Evolutionary conservation across 2,113 vertebrate genomes (phyloP), one percentile per base, ranked within the genome.

Genomic region (Sialia sialis): DNA sequence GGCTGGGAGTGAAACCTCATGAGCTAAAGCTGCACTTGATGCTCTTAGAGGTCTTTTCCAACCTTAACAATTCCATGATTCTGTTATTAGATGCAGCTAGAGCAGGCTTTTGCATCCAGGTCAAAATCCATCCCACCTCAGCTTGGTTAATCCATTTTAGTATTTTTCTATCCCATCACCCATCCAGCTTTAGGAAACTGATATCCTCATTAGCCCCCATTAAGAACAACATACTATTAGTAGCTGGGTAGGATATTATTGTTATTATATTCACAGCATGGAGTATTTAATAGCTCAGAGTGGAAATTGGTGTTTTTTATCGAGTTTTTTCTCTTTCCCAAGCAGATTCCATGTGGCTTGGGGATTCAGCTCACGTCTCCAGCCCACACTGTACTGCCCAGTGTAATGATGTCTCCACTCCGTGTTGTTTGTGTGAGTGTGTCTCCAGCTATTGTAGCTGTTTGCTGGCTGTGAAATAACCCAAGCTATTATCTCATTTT

Each of bases 381-480:
- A 25, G 32, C 88, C 67, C 29, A 9, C 67, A 59, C 93, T 72
- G 78, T 87, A 60, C 79, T 68, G 85, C 79, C 3, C 22, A 1
- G 52, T 5, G 81, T 84, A 88, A 93, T 43, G 81, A 95, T 88
- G 84, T 60, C 94, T 84, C 87, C 0, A 81, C 90, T 96, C 43
- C 1, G 6, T 4, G 64, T 41, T 93, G 92, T 78, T 91, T 75
- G 76, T 41, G 79, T 36, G 49, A 27, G 77, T 36, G 72, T 16
- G 12, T 77, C 93, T 88, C 93, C 73, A 51, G 92, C 96, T 80
- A 84, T 87, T 91, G 94, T 95, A 89, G 85, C 94, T 89, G 88
- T 89, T 96, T 91, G 90, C 96, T 21, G 81, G 94, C 93, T 94
- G 94, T 91, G 92, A 94, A 97, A 95, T 93, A 96, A 91, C 97